Evolutionary conservation across 92 coral and sea anemone species (phyloP).

Genomic region (Porites evermanni): DNA sequence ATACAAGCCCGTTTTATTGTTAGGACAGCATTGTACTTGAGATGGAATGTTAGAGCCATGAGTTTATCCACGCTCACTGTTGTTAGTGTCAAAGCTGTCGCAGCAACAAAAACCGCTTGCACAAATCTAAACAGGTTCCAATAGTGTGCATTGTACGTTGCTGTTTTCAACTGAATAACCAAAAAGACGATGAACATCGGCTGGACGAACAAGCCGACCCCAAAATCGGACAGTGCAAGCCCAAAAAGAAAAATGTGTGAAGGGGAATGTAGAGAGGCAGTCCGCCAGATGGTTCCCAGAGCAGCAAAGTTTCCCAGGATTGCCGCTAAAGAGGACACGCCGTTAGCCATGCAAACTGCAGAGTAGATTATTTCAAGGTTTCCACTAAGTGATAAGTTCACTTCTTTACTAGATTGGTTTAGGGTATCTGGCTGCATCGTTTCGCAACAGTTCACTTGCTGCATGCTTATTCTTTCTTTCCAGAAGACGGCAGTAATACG

Average conservation of each 20-base stretch:
- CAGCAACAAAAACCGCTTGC: slow-evolving; percentile 13
- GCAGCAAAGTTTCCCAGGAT: background rate
- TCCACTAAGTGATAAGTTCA: too few species aligned
- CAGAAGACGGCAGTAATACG: background rate
- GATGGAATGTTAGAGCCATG: slow-evolving; percentile 14
- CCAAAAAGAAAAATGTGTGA: slow-evolving; percentile 24
- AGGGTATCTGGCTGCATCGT: too few species aligned
- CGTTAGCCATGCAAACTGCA: slow-evolving; percentile 1
- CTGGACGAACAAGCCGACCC: slow-evolving; percentile 21
- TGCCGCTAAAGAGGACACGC: slow-evolving; percentile 2
- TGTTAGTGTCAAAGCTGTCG: slow-evolving; percentile 23
- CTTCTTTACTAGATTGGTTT: background rate
- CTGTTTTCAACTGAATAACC: background rate
- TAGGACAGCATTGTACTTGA: slow-evolving; percentile 1
- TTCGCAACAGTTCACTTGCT: too few species aligned
- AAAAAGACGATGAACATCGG: background rate
- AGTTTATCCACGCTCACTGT: slow-evolving; percentile 24
- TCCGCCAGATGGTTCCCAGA: slow-evolving; percentile 31
- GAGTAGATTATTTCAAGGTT: background rate
- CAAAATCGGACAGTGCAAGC: slow-evolving; percentile 34
- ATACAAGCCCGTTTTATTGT: background rate
- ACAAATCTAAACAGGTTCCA: slow-evolving; percentile 1
- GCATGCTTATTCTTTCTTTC: background rate
- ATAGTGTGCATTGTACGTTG: background rate
- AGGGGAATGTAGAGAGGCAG: slow-evolving; percentile 18